phyloP scores from a whole-genome alignment of 2,113 vertebrate genomes.

The Sigmodon hispidus region DNA sequence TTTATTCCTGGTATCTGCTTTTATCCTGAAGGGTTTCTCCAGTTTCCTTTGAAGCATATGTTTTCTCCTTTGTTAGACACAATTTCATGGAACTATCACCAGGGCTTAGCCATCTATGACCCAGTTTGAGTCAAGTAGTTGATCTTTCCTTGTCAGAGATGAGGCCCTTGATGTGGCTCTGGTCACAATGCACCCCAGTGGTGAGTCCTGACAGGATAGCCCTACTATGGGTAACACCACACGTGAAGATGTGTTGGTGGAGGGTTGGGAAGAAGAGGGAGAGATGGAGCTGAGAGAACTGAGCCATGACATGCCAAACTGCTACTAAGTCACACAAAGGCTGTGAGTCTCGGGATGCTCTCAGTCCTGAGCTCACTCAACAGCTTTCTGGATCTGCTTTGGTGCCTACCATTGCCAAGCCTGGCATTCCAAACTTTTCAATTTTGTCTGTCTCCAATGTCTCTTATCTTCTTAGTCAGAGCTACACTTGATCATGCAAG shows the following conservation, averaged over 20 bases:
- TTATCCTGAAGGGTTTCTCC: not conserved
- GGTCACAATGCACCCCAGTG: not conserved
- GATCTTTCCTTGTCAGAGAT: not conserved
- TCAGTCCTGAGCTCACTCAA: fast-evolving
- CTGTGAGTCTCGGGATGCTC: not conserved
- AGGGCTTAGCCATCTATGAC: not conserved
- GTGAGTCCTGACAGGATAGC: not conserved
- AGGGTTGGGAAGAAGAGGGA: not conserved
- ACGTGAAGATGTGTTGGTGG: not conserved
- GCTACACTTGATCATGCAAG: not conserved
- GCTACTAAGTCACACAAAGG: not conserved
- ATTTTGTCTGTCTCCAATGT: not conserved
- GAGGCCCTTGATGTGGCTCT: not conserved
- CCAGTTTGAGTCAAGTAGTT: not conserved
- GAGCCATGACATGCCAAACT: not conserved
- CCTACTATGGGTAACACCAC: not conserved
- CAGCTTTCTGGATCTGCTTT: not conserved
- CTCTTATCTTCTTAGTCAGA: not conserved
- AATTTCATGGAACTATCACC: not conserved
- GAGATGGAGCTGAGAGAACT: not conserved
- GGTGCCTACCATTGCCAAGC: not conserved
- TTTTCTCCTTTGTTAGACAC: not conserved
- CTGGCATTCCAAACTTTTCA: not conserved
- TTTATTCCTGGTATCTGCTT: not conserved
- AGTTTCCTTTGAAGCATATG: not conserved